Conservation (phyloP, 2,113 vertebrate genomes). For the Solenodon paradoxus region DNA sequence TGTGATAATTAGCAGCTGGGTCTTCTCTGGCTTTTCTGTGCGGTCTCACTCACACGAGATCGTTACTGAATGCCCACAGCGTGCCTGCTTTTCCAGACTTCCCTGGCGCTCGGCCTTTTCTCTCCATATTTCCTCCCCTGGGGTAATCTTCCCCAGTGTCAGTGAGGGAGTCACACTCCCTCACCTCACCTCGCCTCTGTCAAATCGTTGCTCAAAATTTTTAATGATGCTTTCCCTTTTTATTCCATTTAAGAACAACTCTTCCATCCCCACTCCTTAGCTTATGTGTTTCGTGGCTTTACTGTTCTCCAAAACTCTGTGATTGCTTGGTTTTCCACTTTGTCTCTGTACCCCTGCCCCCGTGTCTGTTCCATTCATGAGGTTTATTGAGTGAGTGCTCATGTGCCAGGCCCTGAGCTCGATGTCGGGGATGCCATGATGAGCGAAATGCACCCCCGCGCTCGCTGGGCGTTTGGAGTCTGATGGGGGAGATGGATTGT, state of each 20-base stretch:
- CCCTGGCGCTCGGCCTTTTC: neutral
- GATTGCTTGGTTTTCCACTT: neutral
- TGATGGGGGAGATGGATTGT: neutral
- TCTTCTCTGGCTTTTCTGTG: neutral
- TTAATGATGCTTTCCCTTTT: neutral
- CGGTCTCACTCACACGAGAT: neutral
- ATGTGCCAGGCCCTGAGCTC: neutral
- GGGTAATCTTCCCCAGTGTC: neutral
- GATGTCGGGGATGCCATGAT: neutral
- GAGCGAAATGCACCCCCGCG: neutral
- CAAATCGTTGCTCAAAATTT: neutral
- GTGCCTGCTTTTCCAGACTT: neutral
- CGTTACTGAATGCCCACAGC: neutral
- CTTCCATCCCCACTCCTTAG: fast-evolving
- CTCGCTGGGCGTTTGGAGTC: neutral
- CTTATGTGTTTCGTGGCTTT: neutral
- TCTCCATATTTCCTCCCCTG: neutral
- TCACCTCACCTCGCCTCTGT: neutral
- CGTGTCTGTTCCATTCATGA: neutral
- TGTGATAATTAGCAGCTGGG: neutral
- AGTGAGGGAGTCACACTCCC: neutral
- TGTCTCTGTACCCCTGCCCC: neutral
- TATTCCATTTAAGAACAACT: neutral
- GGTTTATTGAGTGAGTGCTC: neutral
- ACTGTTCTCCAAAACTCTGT: neutral